Conservation (phyloP, 2,797 vertebrate genomes). For the Melanitta fusca region DNA sequence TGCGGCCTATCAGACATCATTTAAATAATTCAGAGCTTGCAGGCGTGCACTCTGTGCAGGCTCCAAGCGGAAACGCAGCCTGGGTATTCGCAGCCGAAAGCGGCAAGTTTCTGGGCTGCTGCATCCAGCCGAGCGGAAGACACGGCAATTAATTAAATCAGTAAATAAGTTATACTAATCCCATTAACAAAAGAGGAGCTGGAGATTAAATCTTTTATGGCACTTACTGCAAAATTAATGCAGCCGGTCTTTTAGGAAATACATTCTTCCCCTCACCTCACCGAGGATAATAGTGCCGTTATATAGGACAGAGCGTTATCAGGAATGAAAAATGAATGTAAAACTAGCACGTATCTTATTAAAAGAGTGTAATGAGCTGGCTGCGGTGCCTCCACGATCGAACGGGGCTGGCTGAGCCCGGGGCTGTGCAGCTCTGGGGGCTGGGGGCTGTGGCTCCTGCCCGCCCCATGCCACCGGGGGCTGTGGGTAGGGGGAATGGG, state of each 20-base stretch:
- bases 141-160: slow-evolving; percentile 53
- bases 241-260: slow-evolving; percentile 52
- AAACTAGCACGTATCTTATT: slow-evolving; percentile 41
- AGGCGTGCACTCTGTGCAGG: neutral
- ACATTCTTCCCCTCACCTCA: slow-evolving; percentile 33
- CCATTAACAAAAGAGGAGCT: slow-evolving; percentile 56
- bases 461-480: too few relatives aligned
- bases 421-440: neutral
- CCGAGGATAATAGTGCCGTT: slow-evolving; percentile 8
- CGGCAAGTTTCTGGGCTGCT: neutral
- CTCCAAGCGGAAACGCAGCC: neutral
- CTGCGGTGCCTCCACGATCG: neutral
- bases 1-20: rapidly evolving
- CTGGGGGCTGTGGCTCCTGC: neutral
- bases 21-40: neutral
- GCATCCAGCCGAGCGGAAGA: neutral
- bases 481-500: neutral
- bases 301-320: slow-evolving; percentile 19
- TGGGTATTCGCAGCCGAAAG: neutral
- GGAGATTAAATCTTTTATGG: slow-evolving; percentile 67
- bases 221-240: slow-evolving; percentile 48
- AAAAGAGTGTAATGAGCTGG: slow-evolving; percentile 58
- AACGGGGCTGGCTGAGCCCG: neutral
- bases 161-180: slow-evolving; percentile 69
- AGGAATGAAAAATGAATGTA: slow-evolving; percentile 27